Conservation (phyloP, 2,888 invertebrate species). For the Elysia crispata region DNA sequence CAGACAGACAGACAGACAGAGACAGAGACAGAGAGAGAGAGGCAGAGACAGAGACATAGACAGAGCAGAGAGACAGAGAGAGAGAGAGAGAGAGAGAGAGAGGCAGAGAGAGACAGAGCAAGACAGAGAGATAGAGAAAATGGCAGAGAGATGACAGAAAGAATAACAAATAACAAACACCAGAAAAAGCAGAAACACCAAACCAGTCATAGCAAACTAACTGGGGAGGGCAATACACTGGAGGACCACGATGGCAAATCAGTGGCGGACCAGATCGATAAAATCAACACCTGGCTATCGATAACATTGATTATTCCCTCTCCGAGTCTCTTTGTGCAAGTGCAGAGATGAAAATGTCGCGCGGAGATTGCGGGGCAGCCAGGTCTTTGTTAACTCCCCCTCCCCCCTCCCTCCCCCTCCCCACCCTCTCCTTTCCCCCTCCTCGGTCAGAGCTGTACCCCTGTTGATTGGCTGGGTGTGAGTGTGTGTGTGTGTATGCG, state of each 20-base stretch:
- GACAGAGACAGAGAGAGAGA: no score
- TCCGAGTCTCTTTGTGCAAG: neutral
- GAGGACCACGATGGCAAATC: neutral
- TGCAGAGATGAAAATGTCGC: conserved; percentile 1
- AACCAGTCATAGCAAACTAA: neutral
- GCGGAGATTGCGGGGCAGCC: neutral
- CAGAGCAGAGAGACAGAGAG: neutral
- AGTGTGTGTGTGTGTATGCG: no score
- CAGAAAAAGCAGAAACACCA: no score
- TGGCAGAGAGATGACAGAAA: conserved; percentile 11
- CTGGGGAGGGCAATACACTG: neutral
- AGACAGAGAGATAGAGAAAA: conserved; percentile 43
- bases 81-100: conserved; percentile 37
- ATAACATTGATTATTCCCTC: no score
- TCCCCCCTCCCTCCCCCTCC: neutral
- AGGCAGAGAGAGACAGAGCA: conserved; percentile 46
- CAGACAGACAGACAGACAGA: neutral
- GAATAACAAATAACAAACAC: neutral
- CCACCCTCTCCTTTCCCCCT: neutral
- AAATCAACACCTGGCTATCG: no score
- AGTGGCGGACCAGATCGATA: neutral
- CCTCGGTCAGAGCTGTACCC: neutral
- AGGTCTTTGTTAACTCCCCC: neutral
- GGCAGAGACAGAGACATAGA: no score
- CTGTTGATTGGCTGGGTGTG: neutral